phyloP scores from a whole-genome alignment of 2,113 vertebrate genomes.

The Sinosuthora webbiana region DNA sequence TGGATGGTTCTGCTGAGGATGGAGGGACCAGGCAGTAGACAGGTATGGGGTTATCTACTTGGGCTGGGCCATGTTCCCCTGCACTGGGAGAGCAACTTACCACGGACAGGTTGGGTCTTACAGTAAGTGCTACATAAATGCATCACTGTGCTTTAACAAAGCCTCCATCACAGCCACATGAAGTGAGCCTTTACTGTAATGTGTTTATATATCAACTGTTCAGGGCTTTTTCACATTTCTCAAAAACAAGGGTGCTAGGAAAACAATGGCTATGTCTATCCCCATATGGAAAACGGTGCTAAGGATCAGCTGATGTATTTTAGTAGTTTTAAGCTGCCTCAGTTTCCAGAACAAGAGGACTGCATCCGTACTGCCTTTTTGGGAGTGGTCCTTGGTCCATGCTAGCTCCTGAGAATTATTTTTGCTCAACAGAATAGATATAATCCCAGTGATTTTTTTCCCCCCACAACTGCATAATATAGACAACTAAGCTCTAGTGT shows the following conservation, averaged over 20 bases:
- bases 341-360: not conserved
- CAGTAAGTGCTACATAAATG: not conserved
- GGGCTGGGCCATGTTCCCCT: not conserved
- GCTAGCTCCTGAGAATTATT: not conserved
- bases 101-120: not conserved
- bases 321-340: not conserved
- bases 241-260: not conserved
- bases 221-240: not conserved
- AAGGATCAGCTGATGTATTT: not conserved
- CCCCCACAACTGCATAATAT: not conserved
- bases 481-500: constrained; percentile 10
- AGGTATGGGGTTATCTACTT: not conserved
- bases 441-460: not conserved
- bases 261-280: not conserved
- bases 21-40: not conserved
- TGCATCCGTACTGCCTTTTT: not conserved
- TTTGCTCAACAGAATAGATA: not conserved
- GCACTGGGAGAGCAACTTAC: not conserved
- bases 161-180: not conserved
- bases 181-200: not conserved
- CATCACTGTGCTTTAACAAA: not conserved
- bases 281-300: not conserved
- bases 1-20: rapidly evolving
- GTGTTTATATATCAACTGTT: not conserved
- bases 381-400: not conserved